Base-by-base conservation (phyloP, 1,140 invertebrate species). In the Orius insidiosus region DNA sequence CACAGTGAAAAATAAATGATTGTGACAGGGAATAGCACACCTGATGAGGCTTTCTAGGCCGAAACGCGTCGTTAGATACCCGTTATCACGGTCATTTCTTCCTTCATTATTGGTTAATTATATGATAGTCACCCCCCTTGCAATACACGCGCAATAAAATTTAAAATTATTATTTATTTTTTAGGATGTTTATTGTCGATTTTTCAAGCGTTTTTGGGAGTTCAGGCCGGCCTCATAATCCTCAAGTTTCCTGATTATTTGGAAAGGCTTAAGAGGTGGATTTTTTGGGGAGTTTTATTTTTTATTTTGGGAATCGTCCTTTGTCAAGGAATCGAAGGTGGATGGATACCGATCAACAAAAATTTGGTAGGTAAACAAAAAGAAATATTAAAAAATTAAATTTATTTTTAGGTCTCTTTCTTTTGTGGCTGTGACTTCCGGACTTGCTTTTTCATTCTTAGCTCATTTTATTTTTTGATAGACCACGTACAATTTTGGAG, bases 311-410 rank as follows among this genome's bases (percentile, higher is more conserved):
- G 78, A 35, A 76, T 75, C 1, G 54, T 72, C 9, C 64, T 94
- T 1, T 84, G 82, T 48, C 69, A 72, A 16, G 82, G 79, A 57
- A 74, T 74, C 0, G 75, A 88, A 53, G 88, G 87, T 7, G 88
- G 87, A 6, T 64, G 75, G 2, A 82, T 92, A 51, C 87, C 86
- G 9, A 59, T 90, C 1, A 90, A 86, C 59, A 90, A 90, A 67
- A 85, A 85, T 58, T 63, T 96, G n/a, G n/a, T n/a, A n/a, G n/a
- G n/a, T n/a, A n/a, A n/a, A n/a, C n/a, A n/a, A n/a, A n/a, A n/a
- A n/a, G n/a, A n/a, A n/a, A n/a, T n/a, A n/a, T 36, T 7, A 6
- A 33, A 33, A 33, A 9, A 9, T 36, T 7, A 33, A 33, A 8
- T 36, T 33, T 33, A n/a, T n/a, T 33, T 8, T 10, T 11, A 38